phyloP scores from a whole-genome alignment of 1,140 invertebrate genomes.

The Nasonia vitripennis region DNA sequence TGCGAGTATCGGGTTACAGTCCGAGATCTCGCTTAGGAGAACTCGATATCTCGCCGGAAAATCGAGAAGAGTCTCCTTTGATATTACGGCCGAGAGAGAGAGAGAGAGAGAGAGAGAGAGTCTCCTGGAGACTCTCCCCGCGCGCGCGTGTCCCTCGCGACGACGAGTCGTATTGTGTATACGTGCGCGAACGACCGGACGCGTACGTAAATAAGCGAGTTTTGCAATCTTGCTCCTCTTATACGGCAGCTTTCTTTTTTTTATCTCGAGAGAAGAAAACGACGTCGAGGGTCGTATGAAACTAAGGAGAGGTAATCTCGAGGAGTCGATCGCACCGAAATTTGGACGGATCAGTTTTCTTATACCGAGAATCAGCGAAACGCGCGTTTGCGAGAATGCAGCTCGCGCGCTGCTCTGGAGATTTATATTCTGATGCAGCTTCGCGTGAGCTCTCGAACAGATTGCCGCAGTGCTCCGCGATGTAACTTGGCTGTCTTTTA shows the following conservation, averaged over 20 bases:
- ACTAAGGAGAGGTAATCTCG: conserved; percentile 14
- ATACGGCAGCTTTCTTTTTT: neutral
- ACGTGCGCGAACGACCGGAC: neutral
- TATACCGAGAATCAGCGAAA: conserved; percentile 18
- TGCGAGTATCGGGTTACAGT: conserved; percentile 44
- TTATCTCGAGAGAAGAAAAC: neutral
- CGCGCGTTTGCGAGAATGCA: neutral
- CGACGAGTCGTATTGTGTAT: neutral
- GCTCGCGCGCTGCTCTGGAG: neutral
- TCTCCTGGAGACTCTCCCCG: neutral
- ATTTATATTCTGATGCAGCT: neutral
- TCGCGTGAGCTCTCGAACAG: neutral
- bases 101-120: neutral
- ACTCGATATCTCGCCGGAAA: conserved; percentile 50
- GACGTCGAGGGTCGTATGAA: neutral
- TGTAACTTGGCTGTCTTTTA: neutral
- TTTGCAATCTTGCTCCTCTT: neutral
- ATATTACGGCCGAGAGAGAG: neutral
- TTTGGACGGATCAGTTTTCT: conserved; percentile 15
- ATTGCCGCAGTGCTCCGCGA: neutral
- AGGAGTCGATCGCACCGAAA: conserved; percentile 27
- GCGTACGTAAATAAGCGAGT: conserved; percentile 10
- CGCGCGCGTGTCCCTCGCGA: neutral
- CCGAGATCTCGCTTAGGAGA: conserved; percentile 42
- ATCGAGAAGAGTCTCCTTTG: conserved; percentile 43